Evolutionary conservation across 2,113 vertebrate genomes (phyloP).

Genomic region (Cyprinus carpio): DNA sequence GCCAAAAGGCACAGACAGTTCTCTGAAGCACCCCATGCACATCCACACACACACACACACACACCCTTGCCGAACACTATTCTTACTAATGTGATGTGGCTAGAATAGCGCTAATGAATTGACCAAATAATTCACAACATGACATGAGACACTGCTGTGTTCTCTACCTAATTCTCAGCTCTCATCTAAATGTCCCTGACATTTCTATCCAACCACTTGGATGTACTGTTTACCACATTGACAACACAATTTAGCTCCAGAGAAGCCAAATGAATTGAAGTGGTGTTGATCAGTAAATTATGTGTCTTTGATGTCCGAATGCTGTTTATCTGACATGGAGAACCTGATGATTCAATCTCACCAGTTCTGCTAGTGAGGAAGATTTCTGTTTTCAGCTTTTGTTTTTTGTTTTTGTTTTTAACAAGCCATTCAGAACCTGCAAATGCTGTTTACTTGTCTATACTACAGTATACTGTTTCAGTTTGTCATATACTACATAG

Average conservation of each 20-base stretch:
- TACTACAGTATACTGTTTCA: neutral
- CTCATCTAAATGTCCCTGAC: slow-evolving; percentile 36
- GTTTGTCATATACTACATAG: neutral
- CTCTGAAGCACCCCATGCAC: neutral
- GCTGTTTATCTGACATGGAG: slow-evolving; percentile 23
- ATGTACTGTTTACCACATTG: slow-evolving; percentile 27
- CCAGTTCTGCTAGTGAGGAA: neutral
- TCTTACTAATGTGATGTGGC: slow-evolving; percentile 7
- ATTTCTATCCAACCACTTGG: slow-evolving; percentile 20
- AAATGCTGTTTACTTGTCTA: neutral
- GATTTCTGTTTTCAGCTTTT: neutral
- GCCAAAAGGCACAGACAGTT: neutral
- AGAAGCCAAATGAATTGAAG: slow-evolving; percentile 30
- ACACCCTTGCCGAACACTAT: neutral
- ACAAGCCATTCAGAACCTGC: neutral
- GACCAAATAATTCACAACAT: slow-evolving; percentile 37
- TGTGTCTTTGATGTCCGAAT: slow-evolving; percentile 7
- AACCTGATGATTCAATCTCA: slow-evolving; percentile 10
- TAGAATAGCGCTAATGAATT: slow-evolving; percentile 28
- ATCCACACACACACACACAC: neutral
- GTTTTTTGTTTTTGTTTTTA: slow-evolving; percentile 1
- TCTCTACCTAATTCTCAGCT: slow-evolving; percentile 26
- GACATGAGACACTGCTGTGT: slow-evolving; percentile 5
- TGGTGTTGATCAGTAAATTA: slow-evolving; percentile 29
- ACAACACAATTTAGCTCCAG: slow-evolving; percentile 19